Evolutionary conservation across 92 coral and sea anemone species (phyloP), one percentile per base, ranked within the genome.

Genomic region (Bergia sp.): DNA sequence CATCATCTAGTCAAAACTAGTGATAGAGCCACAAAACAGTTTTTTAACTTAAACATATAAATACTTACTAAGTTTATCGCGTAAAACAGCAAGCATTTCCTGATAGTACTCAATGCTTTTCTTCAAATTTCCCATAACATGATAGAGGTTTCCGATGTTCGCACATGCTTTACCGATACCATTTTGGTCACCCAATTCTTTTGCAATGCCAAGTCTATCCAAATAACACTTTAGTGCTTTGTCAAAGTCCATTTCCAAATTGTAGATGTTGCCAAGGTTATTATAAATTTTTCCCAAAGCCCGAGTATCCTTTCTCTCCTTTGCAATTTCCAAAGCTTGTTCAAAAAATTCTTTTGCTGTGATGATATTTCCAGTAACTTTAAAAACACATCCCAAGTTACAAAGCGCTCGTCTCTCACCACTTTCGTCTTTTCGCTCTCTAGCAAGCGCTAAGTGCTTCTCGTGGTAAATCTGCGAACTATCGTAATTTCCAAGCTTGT

Each of bases 31-130:
- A 61, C 7, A 61, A 61, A 57, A 86, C 15, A 45, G 36, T 74
- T 13, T 76, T 29, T 29, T 29, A 29, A 29, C 29, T 29, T 29
- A 29, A 29, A 29, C 29, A 29, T 29, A 29, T 29, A 29, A 29
- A 29, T 29, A 96, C 99, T 90, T 96, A 97, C 99, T 85, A 40
- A 97, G 94, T 90, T 97, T 97, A 38, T 94, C 96, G 18, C 99
- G 89, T 18, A 97, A 86, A 50, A 94, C 93, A 37, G 86, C 87
- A 76, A 97, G 89, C 97, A 97, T 91, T 82, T 97, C 98, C 49
- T 95, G 93, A 85, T 95, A 95, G 58, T 90, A 95, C 4, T 81
- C 89, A 16, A 95, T 92, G 72, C 96, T 93, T 23, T 91, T 87
- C 80, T 90, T 91, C 58, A 95, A 84, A 13, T 95, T 92, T 39